A percentile compares a stretch with the other conserved stretches of the same genome.
phyloP scores from a whole-genome alignment of 2,797 vertebrate species.

The Falco berigora region DNA sequence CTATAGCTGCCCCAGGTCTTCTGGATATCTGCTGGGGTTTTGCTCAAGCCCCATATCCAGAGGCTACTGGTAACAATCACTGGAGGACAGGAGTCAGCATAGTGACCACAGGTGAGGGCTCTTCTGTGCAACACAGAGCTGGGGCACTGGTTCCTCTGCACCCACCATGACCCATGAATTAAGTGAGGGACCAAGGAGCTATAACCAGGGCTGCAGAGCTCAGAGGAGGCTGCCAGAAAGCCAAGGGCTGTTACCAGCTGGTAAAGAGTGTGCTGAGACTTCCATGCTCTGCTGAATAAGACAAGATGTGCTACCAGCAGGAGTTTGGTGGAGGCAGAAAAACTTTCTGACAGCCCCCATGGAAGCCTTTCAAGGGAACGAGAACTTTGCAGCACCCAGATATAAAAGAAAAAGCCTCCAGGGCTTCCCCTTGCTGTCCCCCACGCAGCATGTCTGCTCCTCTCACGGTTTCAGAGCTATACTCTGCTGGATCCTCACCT shows the following conservation, averaged over 20 bases:
- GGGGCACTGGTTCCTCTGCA: not conserved
- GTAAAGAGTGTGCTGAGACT: not conserved
- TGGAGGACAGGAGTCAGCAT: not conserved
- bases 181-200: not conserved
- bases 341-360: not conserved
- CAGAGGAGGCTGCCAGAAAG: not conserved
- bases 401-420: not conserved
- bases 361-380: not conserved
- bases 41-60: not conserved
- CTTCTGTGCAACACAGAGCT: not conserved
- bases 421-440: not conserved
- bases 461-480: not conserved
- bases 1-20: not conserved
- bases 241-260: not conserved
- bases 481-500: constrained; percentile 32
- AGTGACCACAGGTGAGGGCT: not conserved
- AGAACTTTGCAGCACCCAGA: not conserved
- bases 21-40: not conserved
- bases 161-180: not conserved
- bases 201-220: not conserved
- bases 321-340: not conserved
- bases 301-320: not conserved
- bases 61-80: not conserved
- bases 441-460: not conserved
- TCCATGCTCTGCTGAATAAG: not conserved